These are phyloP conservation scores for Platygyra sinensis DNA, from an alignment of 64 coral and sea anemone species.

Conservation along the genomic window DNA sequence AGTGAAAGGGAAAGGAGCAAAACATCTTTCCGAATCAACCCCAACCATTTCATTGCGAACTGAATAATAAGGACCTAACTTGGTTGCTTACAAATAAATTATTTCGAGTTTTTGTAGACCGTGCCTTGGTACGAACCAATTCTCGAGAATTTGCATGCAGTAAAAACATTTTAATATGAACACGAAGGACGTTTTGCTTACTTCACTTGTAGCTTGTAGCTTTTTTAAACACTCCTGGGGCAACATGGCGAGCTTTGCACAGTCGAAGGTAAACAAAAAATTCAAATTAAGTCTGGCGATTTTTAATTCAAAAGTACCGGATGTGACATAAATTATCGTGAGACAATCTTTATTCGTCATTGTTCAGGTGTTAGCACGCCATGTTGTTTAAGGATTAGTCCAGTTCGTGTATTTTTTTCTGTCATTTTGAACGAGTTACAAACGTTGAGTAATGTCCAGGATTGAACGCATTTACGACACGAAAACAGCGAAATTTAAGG, in stretches of 20 bases:
- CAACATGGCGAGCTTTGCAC: not conserved
- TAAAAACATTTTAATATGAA: not conserved
- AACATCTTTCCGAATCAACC: not conserved
- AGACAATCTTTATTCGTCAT: not conserved
- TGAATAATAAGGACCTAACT: too few relatives aligned
- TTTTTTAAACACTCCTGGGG: not conserved
- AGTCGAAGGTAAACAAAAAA: too few relatives aligned
- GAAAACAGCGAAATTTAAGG: too few relatives aligned
- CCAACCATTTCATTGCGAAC: too few relatives aligned
- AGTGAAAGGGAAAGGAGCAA: not conserved
- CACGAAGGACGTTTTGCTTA: not conserved
- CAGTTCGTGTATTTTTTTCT: not conserved
- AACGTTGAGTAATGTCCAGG: not conserved
- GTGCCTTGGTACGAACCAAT: not conserved
- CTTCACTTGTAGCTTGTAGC: not conserved
- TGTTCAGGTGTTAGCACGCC: not conserved
- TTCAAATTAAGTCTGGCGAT: not conserved
- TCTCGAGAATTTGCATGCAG: not conserved
- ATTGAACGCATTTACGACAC: too few relatives aligned
- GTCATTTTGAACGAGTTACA: not conserved
- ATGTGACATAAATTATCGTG: not conserved
- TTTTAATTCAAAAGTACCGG: not conserved
- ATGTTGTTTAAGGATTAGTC: not conserved
- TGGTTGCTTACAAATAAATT: too few relatives aligned
- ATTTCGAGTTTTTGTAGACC: too few relatives aligned